Percentiles rank a stretch among this genome's conserved stretches.
These are phyloP conservation scores for Mormyrus iriodes DNA, from an alignment of 2,113 vertebrate genomes.

Conservation along the genomic window DNA sequence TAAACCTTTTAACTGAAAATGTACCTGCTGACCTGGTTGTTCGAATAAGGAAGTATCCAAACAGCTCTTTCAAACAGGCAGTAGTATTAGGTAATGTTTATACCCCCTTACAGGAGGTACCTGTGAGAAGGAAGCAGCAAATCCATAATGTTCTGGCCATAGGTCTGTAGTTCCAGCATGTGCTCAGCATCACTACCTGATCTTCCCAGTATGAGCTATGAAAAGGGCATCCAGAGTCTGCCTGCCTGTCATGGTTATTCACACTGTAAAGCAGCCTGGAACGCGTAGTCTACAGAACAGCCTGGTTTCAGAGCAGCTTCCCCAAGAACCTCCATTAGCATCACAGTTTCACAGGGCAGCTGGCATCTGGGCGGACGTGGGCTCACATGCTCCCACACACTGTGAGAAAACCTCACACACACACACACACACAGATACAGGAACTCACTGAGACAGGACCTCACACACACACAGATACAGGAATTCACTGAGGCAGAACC, in stretches of 20 bases:
- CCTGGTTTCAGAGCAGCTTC: neutral
- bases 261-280: neutral
- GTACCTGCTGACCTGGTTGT: neutral
- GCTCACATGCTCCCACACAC: neutral
- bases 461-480: neutral
- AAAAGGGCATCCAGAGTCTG: neutral
- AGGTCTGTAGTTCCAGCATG: neutral
- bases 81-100: neutral
- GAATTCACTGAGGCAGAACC: neutral
- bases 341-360: slow-evolving; percentile 20
- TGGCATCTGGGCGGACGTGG: neutral
- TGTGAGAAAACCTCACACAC: neutral
- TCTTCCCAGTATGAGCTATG: neutral
- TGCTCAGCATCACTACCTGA: neutral
- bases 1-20: neutral
- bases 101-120: neutral
- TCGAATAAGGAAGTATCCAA: neutral
- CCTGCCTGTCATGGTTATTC: neutral
- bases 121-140: neutral
- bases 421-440: neutral
- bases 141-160: neutral
- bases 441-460: neutral
- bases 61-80: neutral
- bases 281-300: neutral
- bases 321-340: neutral